Percentiles rank a stretch among this genome's conserved stretches.
Conservation (phyloP, 1,140 invertebrate species). For the Drosophila yakuba region DNA sequence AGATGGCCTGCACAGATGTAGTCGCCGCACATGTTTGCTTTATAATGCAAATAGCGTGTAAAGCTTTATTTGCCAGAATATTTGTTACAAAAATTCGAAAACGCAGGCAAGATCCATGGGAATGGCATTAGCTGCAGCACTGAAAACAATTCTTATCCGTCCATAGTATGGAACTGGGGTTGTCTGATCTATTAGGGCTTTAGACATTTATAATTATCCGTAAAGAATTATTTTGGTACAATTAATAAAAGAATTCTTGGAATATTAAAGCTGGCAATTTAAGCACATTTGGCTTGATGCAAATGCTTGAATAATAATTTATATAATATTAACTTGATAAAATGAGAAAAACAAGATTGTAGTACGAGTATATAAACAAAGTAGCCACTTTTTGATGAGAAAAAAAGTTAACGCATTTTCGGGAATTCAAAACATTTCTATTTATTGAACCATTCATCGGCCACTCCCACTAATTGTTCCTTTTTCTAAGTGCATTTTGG, state of each 20-base stretch:
- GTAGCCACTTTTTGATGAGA: too few relatives aligned
- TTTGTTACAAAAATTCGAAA: constrained; percentile 74
- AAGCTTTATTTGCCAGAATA: constrained; percentile 68
- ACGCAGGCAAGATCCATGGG: constrained; percentile 33
- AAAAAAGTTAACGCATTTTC: background rate
- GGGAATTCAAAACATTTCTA: background rate
- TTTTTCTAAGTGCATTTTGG: constrained; percentile 16
- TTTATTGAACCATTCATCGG: too few relatives aligned
- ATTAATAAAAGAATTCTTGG: too few relatives aligned
- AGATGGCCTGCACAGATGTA: constrained; percentile 21
- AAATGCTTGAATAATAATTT: too few relatives aligned
- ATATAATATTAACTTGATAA: too few relatives aligned
- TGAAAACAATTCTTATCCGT: constrained; percentile 11
- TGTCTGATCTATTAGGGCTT: background rate
- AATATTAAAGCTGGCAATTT: too few relatives aligned
- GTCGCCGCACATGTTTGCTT: constrained; percentile 57
- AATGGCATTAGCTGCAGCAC: constrained; percentile 32
- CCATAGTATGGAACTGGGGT: background rate
- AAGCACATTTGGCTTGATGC: too few relatives aligned
- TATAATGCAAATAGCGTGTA: constrained; percentile 68
- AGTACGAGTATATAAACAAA: too few relatives aligned
- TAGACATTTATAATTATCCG: background rate
- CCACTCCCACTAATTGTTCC: too few relatives aligned
- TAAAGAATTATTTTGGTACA: too few relatives aligned
- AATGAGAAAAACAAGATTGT: too few relatives aligned